Evolutionary conservation across 1,140 invertebrate genomes (phyloP).

Genomic region (Adoxophyes honmai): DNA sequence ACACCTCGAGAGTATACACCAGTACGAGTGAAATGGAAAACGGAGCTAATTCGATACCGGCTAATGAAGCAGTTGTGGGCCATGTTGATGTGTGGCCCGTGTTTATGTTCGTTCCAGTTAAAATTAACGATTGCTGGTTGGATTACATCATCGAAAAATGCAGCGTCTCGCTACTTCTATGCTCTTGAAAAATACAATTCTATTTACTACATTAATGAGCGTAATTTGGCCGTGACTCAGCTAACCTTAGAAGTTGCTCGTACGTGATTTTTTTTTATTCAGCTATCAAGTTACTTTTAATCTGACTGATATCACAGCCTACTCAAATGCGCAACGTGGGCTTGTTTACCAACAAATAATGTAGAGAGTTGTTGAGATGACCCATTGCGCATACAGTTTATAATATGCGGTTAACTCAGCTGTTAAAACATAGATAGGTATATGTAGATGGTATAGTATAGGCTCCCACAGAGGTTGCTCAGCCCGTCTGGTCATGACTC

Average conservation of each 20-base stretch:
- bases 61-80: slow-evolving; percentile 11
- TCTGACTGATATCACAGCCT: not conserved
- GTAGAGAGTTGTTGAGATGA: not conserved
- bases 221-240: not conserved
- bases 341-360: not conserved
- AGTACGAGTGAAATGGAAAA: not conserved
- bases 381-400: not conserved
- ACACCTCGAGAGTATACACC: too few relatives aligned
- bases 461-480: slow-evolving; percentile 7
- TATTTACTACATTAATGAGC: not conserved
- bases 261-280: not conserved
- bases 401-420: not conserved
- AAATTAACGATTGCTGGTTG: not conserved
- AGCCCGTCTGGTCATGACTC: slow-evolving; percentile 11
- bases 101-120: slow-evolving; percentile 11
- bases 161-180: not conserved
- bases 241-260: not conserved
- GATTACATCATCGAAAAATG: slow-evolving; percentile 8
- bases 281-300: too few relatives aligned
- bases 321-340: not conserved
- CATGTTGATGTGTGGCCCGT: slow-evolving; percentile 10
- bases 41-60: slow-evolving; percentile 3
- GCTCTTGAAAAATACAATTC: not conserved
- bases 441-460: not conserved
- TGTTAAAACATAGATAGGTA: not conserved